phyloP scores from a whole-genome alignment of 2,888 invertebrate species.

The Stenolophus ochropezus region DNA sequence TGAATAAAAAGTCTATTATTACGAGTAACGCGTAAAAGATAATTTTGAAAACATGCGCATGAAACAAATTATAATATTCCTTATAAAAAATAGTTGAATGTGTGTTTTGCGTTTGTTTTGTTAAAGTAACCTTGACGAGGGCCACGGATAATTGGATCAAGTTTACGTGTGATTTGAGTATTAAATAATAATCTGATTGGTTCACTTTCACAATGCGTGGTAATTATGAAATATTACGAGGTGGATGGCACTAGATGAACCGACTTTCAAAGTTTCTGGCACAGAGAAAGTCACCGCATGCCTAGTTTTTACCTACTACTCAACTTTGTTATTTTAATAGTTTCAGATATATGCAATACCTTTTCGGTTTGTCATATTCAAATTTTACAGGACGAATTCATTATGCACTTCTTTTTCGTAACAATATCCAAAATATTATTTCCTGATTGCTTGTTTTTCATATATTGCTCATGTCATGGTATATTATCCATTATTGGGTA shows the following conservation, averaged over 20 bases:
- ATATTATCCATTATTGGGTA: too few species aligned
- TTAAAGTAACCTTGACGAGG: not conserved
- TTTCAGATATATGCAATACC: not conserved
- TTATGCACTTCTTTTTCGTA: too few species aligned
- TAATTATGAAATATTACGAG: constrained; percentile 19
- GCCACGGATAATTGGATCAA: not conserved
- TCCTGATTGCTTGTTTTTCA: too few species aligned
- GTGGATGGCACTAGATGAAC: constrained; percentile 25
- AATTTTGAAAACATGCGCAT: too few species aligned
- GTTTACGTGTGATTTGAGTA: not conserved
- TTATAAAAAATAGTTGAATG: too few species aligned
- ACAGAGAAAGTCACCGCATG: constrained; percentile 9
- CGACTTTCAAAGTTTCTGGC: constrained; percentile 18
- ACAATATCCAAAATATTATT: too few species aligned
- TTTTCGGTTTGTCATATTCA: not conserved
- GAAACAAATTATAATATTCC: not conserved
- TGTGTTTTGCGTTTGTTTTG: not conserved
- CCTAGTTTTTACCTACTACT: not conserved
- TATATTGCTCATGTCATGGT: too few species aligned
- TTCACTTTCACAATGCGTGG: constrained; percentile 2
- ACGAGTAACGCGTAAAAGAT: too few species aligned
- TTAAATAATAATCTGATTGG: not conserved
- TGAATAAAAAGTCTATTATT: too few species aligned
- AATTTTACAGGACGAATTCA: too few species aligned
- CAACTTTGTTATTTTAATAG: not conserved